Conservation (phyloP, 1,140 invertebrate species). For the Drosophila baimaii region DNA sequence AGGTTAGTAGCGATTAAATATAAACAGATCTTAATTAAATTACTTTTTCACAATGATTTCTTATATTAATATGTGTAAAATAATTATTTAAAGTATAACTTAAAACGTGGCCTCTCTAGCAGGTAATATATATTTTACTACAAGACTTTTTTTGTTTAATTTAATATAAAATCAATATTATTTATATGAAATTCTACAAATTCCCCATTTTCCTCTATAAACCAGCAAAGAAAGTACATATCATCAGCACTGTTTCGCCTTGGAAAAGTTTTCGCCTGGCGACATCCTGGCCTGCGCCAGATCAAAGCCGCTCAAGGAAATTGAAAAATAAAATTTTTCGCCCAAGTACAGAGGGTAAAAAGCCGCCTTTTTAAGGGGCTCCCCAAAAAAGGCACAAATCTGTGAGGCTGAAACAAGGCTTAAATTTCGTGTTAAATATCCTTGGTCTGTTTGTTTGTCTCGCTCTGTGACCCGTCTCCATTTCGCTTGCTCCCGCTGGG, state of each 20-base stretch:
- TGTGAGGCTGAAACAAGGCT: constrained; percentile 31
- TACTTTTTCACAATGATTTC: not conserved
- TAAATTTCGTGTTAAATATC: constrained; percentile 52
- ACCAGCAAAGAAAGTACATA: no score
- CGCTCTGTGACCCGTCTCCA: not conserved
- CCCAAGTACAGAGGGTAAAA: constrained; percentile 40
- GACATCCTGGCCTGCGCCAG: constrained; percentile 39
- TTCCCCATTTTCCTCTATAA: not conserved
- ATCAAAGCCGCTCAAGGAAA: constrained; percentile 74
- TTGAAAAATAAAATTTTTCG: constrained; percentile 69
- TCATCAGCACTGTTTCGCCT: constrained; percentile 1
- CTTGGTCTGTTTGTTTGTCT: not conserved
- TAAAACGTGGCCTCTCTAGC: no score
- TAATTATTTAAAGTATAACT: no score
- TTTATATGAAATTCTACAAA: not conserved
- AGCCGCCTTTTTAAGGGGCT: constrained; percentile 9
- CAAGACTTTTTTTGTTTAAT: no score
- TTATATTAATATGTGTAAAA: not conserved
- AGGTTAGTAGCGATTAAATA: not conserved
- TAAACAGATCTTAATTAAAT: not conserved
- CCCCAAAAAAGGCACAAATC: constrained; percentile 28
- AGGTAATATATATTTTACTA: no score
- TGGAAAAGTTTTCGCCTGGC: constrained; percentile 50
- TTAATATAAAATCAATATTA: no score
- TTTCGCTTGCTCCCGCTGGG: constrained; percentile 15